Evolutionary conservation across 2,113 vertebrate species (phyloP), one percentile per base, ranked within the genome.

Genomic region (Sinocyclocheilus grahami): DNA sequence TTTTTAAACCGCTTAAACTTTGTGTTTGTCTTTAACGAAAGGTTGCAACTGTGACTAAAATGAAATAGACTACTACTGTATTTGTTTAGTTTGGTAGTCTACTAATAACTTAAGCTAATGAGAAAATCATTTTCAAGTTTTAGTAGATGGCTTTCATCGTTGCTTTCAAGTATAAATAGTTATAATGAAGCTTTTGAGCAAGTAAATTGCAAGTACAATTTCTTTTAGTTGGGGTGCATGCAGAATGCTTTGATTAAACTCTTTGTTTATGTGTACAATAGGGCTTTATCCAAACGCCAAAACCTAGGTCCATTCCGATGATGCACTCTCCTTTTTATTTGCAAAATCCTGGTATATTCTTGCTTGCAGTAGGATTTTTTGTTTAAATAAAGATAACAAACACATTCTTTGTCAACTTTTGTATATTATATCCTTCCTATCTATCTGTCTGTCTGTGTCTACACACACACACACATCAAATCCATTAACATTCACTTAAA

Each of bases 321-420:
- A n/a, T 37, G 82, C 46, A 27, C 81, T 80, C 82, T 86, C 65
- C 55, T 84, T 84, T 86, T 82, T 76, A 48, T 67, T 83, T 72
- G 20, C 67, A 71, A 71, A 71, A 55, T 69, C 42, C 60, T 79
- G 77, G 14, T 82, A 69, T 82, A 82, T 48, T 39, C 69, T 80
- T 88, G 85, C 85, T 86, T 83, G 72, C 85, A 84, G 30, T 75
- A 88, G 81, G 55, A 78, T 63, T 83, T 58, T 88, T 86, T 84
- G 53, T 80, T 84, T 69, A 86, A 88, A 88, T 88, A 86, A 88
- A 88, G 58, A 75, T 67, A 24, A 53, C 33, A 67, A 86, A 86
- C 7, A 86, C 14, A 30, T 30, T 37, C 8, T 22, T 18, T 85
- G 24, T 74, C 53, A 27, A 10, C 46, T 27, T 13, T 24, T 48